phyloP scores from a whole-genome alignment of 1,140 invertebrate genomes.

The Drosophila simulans region DNA sequence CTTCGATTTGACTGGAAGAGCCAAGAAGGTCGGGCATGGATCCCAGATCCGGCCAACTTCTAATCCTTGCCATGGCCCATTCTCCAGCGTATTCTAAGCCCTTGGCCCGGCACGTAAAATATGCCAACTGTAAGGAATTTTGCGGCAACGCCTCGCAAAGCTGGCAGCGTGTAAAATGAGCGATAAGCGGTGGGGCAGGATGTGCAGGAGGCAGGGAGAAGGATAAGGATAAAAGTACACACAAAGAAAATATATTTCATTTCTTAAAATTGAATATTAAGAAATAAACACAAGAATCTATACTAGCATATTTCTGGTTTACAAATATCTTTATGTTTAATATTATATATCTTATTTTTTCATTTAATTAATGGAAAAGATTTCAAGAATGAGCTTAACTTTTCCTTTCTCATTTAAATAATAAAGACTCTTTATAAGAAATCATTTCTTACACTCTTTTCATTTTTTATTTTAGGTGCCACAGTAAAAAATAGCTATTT shows the following conservation, averaged over 20 bases:
- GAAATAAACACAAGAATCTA: too few species aligned
- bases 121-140: constrained; percentile 73
- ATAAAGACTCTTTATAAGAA: too few species aligned
- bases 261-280: not conserved
- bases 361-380: too few species aligned
- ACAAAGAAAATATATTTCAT: constrained; percentile 2
- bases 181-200: constrained; percentile 61
- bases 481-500: too few species aligned
- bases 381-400: too few species aligned
- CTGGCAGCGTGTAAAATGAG: constrained; percentile 79
- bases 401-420: too few species aligned
- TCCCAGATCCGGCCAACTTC: constrained; percentile 21
- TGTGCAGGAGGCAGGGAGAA: not conserved
- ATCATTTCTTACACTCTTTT: too few species aligned
- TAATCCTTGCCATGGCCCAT: constrained; percentile 63
- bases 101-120: constrained; percentile 72
- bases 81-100: constrained; percentile 31
- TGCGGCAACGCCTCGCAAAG: constrained; percentile 73
- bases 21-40: constrained; percentile 8
- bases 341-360: too few species aligned
- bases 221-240: constrained; percentile 6
- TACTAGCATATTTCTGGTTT: too few species aligned
- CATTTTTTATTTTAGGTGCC: too few species aligned
- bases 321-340: too few species aligned
- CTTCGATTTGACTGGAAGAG: constrained; percentile 39